These are phyloP conservation scores for Macroglossus sobrinus DNA, from an alignment of 2,113 vertebrate genomes.

Conservation along the genomic window DNA sequence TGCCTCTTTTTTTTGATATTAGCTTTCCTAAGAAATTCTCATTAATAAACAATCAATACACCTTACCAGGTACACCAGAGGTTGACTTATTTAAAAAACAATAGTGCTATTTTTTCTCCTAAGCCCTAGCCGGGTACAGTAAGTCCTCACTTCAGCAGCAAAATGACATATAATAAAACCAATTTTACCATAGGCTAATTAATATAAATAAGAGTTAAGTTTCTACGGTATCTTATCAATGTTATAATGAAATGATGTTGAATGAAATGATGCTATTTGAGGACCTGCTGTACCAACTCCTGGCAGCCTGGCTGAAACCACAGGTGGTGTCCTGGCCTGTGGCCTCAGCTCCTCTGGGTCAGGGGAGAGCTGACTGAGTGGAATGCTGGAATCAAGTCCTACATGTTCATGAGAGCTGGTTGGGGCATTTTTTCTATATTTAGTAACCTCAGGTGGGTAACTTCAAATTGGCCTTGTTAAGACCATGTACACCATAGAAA, in stretches of 20 bases:
- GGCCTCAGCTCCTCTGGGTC: neutral
- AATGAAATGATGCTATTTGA: neutral
- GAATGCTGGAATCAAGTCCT: no score
- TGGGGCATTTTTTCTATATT: neutral
- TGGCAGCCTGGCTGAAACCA: neutral
- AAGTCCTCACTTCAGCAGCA: neutral
- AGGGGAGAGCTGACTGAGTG: neutral
- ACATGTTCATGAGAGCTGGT: fast-evolving
- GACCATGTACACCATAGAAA: neutral
- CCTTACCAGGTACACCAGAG: neutral
- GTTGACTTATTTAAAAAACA: neutral
- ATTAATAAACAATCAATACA: neutral
- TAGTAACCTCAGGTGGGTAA: neutral
- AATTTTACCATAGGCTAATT: neutral
- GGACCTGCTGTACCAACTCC: neutral
- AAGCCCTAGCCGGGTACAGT: neutral
- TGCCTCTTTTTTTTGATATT: neutral
- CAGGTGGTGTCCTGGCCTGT: neutral
- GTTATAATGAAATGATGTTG: neutral
- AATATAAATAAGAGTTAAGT: neutral
- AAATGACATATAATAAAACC: neutral
- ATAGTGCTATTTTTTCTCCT: neutral
- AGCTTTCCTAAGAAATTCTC: neutral
- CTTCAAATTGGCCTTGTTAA: neutral
- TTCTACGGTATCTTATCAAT: neutral